Conservation (phyloP, 2,113 vertebrate genomes). For the Caretta caretta region DNA sequence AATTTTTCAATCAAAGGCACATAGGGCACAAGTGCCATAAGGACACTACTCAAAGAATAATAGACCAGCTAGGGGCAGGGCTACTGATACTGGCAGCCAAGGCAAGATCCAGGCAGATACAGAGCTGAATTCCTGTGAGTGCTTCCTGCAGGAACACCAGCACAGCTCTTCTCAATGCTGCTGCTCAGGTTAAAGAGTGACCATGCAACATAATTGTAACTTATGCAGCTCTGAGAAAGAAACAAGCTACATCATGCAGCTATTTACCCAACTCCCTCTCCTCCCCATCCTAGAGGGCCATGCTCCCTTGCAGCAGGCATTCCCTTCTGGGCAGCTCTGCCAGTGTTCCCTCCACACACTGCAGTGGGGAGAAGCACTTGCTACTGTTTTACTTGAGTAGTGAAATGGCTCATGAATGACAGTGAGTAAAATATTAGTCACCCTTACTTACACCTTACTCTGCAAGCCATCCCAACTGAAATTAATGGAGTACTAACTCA, state of each 20-base stretch:
- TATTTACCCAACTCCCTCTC: not conserved
- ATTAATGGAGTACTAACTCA: not conserved
- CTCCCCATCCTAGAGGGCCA: not conserved
- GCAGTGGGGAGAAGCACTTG: not conserved
- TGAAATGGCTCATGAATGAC: not conserved
- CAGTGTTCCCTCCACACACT: not conserved
- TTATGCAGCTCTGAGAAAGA: not conserved
- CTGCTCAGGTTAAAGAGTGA: not conserved
- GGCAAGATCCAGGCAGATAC: not conserved
- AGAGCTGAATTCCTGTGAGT: not conserved
- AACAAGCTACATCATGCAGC: not conserved
- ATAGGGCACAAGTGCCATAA: not conserved
- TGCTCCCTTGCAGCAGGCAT: not conserved
- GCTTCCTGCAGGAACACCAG: not conserved
- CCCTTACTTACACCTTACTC: not conserved
- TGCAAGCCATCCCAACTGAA: not conserved
- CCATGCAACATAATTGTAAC: no score
- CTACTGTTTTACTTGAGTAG: not conserved
- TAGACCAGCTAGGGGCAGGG: not conserved
- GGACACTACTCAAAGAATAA: not conserved
- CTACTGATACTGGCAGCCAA: not conserved
- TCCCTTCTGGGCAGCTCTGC: not conserved
- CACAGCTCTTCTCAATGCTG: not conserved
- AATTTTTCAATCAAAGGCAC: not conserved
- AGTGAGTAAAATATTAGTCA: not conserved